Evolutionary conservation across 2,888 invertebrate genomes (phyloP).

Genomic region (Hypsopygia costalis): DNA sequence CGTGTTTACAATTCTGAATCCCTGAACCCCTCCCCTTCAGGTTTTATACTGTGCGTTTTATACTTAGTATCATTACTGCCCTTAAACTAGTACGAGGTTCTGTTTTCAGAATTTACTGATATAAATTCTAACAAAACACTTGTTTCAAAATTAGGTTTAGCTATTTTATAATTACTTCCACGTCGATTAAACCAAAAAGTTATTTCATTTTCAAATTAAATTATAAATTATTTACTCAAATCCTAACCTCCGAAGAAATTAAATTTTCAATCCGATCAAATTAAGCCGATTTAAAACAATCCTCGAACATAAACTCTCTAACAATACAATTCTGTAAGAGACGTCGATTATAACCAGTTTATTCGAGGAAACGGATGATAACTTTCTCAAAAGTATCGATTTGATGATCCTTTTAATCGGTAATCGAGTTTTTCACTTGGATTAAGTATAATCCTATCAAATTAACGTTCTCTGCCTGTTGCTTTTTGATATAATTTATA

Average conservation of each 20-base stretch:
- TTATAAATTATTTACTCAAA: conserved; percentile 3
- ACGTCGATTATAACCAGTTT: conserved; percentile 22
- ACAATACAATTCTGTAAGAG: conserved; percentile 22
- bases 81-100: no score
- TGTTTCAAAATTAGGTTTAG: no score
- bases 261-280: conserved; percentile 21
- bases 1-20: no score
- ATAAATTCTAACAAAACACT: no score
- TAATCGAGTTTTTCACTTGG: conserved; percentile 21
- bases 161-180: no score
- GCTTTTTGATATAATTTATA: no score
- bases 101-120: no score
- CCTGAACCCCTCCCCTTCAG: no score
- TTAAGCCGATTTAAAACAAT: conserved; percentile 22
- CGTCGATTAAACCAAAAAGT: not conserved
- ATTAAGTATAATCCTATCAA: not conserved
- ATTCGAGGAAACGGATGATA: conserved; percentile 25
- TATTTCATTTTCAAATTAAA: not conserved
- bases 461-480: not conserved
- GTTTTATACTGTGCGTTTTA: no score
- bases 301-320: conserved; percentile 18
- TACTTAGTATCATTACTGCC: no score
- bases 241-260: conserved; percentile 2
- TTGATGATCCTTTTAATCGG: conserved; percentile 20
- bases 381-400: conserved; percentile 21